Evolutionary conservation across 1,140 invertebrate genomes (phyloP), one percentile per base, ranked within the genome.

Genomic region (Pseudoatta argentina): DNA sequence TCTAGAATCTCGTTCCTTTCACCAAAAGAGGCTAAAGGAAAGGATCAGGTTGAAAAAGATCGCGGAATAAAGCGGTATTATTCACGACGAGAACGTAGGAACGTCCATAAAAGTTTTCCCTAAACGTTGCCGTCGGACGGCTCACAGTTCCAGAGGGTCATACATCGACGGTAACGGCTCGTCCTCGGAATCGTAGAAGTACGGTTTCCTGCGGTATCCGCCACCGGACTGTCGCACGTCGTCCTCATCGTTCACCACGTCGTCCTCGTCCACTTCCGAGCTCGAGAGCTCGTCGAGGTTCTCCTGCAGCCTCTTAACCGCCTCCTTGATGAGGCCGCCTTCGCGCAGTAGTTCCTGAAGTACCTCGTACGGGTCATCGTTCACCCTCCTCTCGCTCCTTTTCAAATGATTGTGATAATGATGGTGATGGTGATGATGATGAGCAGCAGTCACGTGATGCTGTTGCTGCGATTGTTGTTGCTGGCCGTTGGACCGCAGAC

Each of bases 251-350:
- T 93, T 92, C 24, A 83, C 79, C 3, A 90, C 91, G 6, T 92
- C 92, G 4, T 96, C 95, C n/a, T 96, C 96, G 44, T 96, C 95
- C 10, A 95, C 91, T 14, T 91, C 91, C 10, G 90, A 89, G 71
- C 61, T 85, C 7, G 91, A 86, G 3, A 89, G 88, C 88, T 94
- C 94, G 53, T 94, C 94, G 69, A 96, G 92, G 71, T 96, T 96
- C 57, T 95, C 92, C 89, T 96, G 96, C 16, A 97, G 93, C 90
- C 97, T 95, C 78, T 97, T 95, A 3, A 97, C 97, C 6, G 97
- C 97, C 92, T 97, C 97, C 89, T 97, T 97, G 55, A 97, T 97
- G n/a, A 97, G 94, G 82, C 96, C 96, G 61, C 97, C 97, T 83
- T 97, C 96, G 57, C 96, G 94, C 21, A 97, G 92, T 24, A 97